phyloP scores from a whole-genome alignment of 2,797 vertebrate genomes.

The Diplodus puntazzo region DNA sequence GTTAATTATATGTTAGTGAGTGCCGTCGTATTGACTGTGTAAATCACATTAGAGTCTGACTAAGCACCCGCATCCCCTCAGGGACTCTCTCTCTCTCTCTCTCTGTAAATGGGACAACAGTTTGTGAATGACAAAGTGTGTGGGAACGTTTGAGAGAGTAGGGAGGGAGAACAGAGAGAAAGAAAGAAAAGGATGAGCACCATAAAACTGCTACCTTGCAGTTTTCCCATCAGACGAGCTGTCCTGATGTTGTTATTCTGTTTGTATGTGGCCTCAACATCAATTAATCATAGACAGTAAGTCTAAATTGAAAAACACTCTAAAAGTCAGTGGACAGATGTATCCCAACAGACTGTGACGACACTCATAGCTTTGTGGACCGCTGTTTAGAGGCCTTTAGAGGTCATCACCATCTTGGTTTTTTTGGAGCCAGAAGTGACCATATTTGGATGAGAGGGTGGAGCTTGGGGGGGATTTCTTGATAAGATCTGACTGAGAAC shows the following conservation, averaged over 20 bases:
- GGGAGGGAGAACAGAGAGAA: background rate
- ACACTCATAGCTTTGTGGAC: no score
- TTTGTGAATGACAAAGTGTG: constrained; percentile 12
- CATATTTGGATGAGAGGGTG: no score
- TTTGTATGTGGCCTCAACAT: background rate
- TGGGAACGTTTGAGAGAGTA: background rate
- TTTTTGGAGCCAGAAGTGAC: no score
- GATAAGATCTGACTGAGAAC: no score
- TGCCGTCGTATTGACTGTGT: constrained; percentile 38
- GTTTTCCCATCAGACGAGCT: background rate
- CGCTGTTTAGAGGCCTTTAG: no score
- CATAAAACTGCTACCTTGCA: background rate
- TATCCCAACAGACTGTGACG: no score
- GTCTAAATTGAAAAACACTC: background rate
- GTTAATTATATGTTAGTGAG: constrained; percentile 51
- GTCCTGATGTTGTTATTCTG: background rate
- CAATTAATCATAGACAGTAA: background rate
- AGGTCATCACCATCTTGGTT: no score
- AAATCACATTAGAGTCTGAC: constrained; percentile 52
- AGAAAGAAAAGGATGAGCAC: background rate
- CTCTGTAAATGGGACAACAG: background rate
- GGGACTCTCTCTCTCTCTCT: background rate
- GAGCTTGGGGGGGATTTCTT: no score
- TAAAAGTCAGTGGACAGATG: background rate
- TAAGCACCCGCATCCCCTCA: constrained; percentile 28